Evolutionary conservation across 2,113 vertebrate genomes (phyloP), one percentile per base, ranked within the genome.

Genomic region (Cervus canadensis): DNA sequence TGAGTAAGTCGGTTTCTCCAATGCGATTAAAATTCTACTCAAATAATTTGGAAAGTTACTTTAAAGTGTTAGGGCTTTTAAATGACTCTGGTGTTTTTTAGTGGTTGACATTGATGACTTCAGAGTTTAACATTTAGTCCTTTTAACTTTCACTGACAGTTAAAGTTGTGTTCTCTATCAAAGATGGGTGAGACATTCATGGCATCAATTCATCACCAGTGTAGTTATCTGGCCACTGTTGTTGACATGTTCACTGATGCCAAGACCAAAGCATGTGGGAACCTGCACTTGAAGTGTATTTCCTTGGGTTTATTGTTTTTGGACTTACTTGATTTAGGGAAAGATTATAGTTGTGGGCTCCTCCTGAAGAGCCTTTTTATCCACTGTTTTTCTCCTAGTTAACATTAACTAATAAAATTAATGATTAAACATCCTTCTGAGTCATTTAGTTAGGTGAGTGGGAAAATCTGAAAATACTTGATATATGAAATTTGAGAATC

Each of bases 1-100:
- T 85, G 43, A 89, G n/a, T 84, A 64, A 57, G 40, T 94, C 6
- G n/a, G 16, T 91, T 76, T 95, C 21, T 89, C 57, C 56, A 59
- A 1, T 84, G 79, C 6, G 19, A 67, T 93, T 95, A 62, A 93
- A 94, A 79, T 92, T 8, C 36, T 96, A 5, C n/a, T 88, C 2
- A 40, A 17, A 62, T 83, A 89, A 45, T 87, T 90, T 89, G 88
- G 45, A 83, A n/a, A 93, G 62, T n/a, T 93, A 81, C 13, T 92
- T 88, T 85, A 50, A 94, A 76, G 95, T 54, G 17, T 50, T 81
- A 81, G 43, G 60, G 54, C 33, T n/a, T 97, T 92, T 95, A 87
- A 45, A 62, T 93, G 59, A 45, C 2, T 85, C 17, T n/a, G n/a
- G 36, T 36, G 36, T 36, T 36, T 36, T 36, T 36, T 36, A 36